Conservation (phyloP, 2,113 vertebrate species). For the Chaetodon trifascialis region DNA sequence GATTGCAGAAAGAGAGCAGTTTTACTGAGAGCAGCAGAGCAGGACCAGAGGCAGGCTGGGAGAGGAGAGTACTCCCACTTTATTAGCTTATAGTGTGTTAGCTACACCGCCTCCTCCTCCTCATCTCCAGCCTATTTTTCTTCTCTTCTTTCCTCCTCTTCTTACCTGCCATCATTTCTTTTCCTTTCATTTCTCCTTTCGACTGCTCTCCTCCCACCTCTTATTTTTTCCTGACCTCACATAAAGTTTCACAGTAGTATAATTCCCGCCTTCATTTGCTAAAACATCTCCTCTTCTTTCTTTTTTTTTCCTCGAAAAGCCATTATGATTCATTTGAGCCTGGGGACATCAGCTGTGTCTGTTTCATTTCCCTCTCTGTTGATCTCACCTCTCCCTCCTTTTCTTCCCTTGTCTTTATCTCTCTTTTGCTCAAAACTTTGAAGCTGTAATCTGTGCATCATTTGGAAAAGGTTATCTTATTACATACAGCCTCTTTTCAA, state of each 20-base stretch:
- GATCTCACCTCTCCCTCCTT: conserved; percentile 22
- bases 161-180: conserved; percentile 43
- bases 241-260: conserved; percentile 21
- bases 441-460: conserved; percentile 45
- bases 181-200: not conserved
- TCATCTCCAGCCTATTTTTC: not conserved
- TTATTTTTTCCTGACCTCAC: conserved; percentile 11
- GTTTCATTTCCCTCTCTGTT: conserved; percentile 42
- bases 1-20: conserved; percentile 88
- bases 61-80: conserved; percentile 76
- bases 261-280: conserved; percentile 62
- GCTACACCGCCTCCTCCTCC: conserved; percentile 16
- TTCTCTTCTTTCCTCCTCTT: conserved; percentile 5
- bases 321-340: conserved; percentile 69
- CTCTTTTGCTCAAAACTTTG: conserved; percentile 24
- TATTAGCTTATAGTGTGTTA: conserved; percentile 74
- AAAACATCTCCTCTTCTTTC: conserved; percentile 26
- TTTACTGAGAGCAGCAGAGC: conserved; percentile 86
- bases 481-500: conserved; percentile 18
- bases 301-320: conserved; percentile 54
- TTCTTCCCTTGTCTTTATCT: conserved; percentile 4
- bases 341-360: conserved; percentile 51
- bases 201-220: not conserved
- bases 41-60: conserved; percentile 63
- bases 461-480: conserved; percentile 29